These are phyloP conservation scores for Palythoa heliodiscus DNA, from an alignment of 92 coral and sea anemone species.

Conservation along the genomic window DNA sequence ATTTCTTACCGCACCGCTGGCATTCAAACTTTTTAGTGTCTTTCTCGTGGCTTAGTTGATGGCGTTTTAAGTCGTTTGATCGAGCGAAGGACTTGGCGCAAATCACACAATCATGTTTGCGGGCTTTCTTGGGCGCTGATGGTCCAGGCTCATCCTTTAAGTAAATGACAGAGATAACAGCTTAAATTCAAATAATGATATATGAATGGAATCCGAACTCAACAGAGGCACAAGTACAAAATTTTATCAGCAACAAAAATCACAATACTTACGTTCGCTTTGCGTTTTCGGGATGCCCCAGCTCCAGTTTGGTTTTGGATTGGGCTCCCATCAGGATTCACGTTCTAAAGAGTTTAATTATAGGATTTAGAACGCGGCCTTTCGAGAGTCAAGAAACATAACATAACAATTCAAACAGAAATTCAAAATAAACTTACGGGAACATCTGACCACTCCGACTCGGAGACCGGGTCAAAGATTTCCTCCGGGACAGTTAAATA, in stretches of 20 bases:
- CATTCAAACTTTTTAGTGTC: background rate
- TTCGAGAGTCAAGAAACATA: no score
- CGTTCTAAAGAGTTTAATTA: no score
- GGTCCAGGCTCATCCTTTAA: constrained; percentile 11
- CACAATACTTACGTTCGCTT: background rate
- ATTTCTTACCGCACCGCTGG: background rate
- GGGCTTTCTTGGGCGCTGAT: background rate
- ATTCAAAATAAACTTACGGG: background rate
- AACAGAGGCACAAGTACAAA: background rate
- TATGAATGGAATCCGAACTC: background rate
- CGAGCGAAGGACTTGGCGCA: background rate
- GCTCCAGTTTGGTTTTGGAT: constrained; percentile 3
- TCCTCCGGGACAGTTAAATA: background rate
- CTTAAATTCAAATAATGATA: background rate
- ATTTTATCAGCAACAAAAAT: background rate
- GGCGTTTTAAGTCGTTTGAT: background rate
- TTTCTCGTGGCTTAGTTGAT: background rate
- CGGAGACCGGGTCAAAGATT: background rate
- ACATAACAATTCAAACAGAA: background rate
- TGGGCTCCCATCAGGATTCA: no score
- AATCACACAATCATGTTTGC: background rate
- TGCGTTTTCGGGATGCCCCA: background rate
- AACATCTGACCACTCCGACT: background rate
- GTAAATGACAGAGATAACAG: background rate
- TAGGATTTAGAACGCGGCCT: no score